Percentiles rank a stretch among this genome's conserved stretches.
Evolutionary conservation across 2,113 vertebrate genomes (phyloP).

Genomic region (Vanacampus margaritifer): DNA sequence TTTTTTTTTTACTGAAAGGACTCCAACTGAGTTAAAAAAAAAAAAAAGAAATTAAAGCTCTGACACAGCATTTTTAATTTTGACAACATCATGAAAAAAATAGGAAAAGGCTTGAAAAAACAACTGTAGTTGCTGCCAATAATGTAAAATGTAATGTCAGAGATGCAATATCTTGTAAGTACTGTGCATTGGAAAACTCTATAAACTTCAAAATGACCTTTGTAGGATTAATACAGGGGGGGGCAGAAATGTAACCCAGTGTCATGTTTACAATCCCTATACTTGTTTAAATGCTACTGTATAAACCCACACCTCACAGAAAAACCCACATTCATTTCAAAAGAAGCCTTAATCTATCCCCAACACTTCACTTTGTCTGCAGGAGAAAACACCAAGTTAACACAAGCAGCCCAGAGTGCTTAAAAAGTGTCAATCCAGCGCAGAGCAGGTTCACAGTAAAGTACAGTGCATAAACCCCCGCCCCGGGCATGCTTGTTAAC

Average conservation of each 20-base stretch:
- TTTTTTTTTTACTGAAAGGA: constrained; percentile 17
- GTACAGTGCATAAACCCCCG: constrained; percentile 18
- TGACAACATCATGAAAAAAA: constrained; percentile 5
- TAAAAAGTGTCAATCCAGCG: constrained; percentile 10
- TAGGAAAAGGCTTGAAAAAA: not conserved
- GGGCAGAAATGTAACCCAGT: not conserved
- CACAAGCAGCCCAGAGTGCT: constrained; percentile 6
- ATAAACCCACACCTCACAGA: not conserved
- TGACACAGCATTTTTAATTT: constrained; percentile 39
- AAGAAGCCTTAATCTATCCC: not conserved
- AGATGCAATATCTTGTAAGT: too few relatives aligned
- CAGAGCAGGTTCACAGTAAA: constrained; percentile 17
- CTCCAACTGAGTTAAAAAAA: constrained; percentile 20
- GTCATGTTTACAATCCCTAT: not conserved
- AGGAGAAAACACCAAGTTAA: constrained; percentile 2
- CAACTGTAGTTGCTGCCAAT: too few relatives aligned
- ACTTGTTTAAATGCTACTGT: not conserved
- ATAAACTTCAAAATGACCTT: too few relatives aligned
- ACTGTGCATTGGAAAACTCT: too few relatives aligned
- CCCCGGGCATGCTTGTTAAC: constrained; percentile 31
- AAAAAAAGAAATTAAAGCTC: not conserved
- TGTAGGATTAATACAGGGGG: too few relatives aligned
- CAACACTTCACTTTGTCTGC: not conserved
- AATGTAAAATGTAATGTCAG: too few relatives aligned
- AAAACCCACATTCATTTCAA: not conserved